Base-by-base conservation (phyloP, 2,888 invertebrate species). In the Cabera pusaria region DNA sequence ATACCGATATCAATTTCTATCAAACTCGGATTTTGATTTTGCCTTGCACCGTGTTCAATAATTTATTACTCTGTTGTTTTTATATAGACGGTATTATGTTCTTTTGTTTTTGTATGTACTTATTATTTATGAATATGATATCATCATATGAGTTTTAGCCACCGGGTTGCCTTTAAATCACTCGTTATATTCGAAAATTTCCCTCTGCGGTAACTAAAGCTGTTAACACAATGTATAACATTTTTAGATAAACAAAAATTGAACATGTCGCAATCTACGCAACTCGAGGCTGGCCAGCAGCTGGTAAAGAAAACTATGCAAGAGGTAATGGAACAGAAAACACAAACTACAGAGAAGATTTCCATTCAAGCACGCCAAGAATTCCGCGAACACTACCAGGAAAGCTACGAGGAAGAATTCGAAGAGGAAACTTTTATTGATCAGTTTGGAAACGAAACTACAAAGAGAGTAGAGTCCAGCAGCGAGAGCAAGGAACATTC, bases 291-390 rank as follows among this genome's bases (percentile, higher is more conserved):
- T 48, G 81, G 90, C 20, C 89, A 89, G 52, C 81, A 85, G 51
- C 74, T 90, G 16, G 81, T 90, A 5, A 85, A 89, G 64, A 76
- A 72, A 58, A 86, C 86, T 4, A 90, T 90, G 90, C 82, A 90
- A 44, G 74, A 85, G 33, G 52, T 90, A 6, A 72, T 88, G 32
- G 74, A 87, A 57, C 75, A 81, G 38, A 81, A 55, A 25, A 40
- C 35, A 48, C 77, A 85, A 46, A 82, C 79, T 1, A 80, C 80
- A 12, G 83, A 88, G 50, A 79, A 69, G 41, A 74, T 90, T 1
- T 63, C 77, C 28, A 89, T 90, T 41, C 81, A 90, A 56, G 90
- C 90, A 0, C 74, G 86, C 56, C 90, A 90, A 47, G 90, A 90
- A 49, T 90, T 90, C 60, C 74, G 83, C 5, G 89, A 90, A 59